A percentile compares a stretch with the other conserved stretches of the same genome.
Evolutionary conservation across 2,888 invertebrate species (phyloP).

Genomic region (Piscicola geometra): DNA sequence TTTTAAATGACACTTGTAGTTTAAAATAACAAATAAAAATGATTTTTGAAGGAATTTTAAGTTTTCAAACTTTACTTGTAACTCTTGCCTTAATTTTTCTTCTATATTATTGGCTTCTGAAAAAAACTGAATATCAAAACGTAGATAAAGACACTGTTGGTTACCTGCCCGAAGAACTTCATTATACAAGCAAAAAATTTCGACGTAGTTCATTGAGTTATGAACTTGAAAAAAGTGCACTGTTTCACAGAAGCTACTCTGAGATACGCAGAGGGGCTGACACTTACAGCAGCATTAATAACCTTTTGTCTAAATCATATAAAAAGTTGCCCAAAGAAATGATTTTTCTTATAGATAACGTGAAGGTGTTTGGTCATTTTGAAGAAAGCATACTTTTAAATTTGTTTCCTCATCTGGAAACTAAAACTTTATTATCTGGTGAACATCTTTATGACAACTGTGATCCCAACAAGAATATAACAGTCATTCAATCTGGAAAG

Average conservation of each 20-base stretch:
- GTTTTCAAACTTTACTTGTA: neutral
- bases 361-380: conserved; percentile 35
- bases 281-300: conserved; percentile 16
- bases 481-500: conserved; percentile 29
- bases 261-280: conserved; percentile 21
- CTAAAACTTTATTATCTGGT: conserved; percentile 19
- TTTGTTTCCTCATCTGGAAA: conserved; percentile 24
- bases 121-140: neutral
- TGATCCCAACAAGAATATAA: conserved; percentile 14
- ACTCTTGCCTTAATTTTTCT: neutral
- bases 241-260: conserved; percentile 8
- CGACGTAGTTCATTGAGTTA: neutral
- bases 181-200: neutral
- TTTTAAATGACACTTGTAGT: neutral
- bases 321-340: conserved; percentile 27
- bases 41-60: neutral
- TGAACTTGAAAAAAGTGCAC: neutral
- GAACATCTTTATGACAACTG: conserved; percentile 25
- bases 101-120: neutral
- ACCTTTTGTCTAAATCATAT: neutral
- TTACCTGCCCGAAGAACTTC: neutral
- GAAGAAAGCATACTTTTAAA: conserved; percentile 23
- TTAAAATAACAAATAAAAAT: neutral
- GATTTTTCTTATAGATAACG: conserved; percentile 32
- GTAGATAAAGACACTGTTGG: neutral